Percentiles rank a stretch among this genome's conserved stretches.
Evolutionary conservation across 2,797 vertebrate genomes (phyloP).

Genomic region (Takifugu ocellatus): DNA sequence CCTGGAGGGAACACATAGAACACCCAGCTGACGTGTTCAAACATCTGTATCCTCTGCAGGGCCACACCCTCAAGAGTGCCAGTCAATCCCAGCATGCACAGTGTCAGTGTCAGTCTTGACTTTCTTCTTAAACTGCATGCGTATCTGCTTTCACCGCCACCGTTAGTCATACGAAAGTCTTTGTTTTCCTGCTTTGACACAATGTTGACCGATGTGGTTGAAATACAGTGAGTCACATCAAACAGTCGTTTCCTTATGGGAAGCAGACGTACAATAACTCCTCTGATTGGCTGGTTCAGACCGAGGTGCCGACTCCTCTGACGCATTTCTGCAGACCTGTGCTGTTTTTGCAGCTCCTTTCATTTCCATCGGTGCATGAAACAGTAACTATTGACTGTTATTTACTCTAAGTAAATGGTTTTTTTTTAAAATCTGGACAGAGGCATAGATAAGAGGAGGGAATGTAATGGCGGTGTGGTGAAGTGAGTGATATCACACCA

Average conservation of each 20-base stretch:
- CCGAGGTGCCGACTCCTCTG: conserved; percentile 52
- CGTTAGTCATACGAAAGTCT: conserved; percentile 55
- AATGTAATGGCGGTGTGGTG: no score
- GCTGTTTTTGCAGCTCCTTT: no score
- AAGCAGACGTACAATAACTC: conserved; percentile 56
- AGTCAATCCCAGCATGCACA: conserved; percentile 24
- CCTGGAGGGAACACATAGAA: no score
- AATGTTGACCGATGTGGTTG: conserved; percentile 62
- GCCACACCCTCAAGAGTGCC: conserved; percentile 27
- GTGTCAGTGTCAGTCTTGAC: conserved; percentile 29
- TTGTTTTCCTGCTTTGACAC: conserved; percentile 51
- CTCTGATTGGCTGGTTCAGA: conserved; percentile 57
- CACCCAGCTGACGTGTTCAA: neutral
- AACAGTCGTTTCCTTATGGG: conserved; percentile 68
- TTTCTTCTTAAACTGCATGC: conserved; percentile 49
- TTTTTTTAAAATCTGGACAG: conserved; percentile 1
- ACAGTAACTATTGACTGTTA: no score
- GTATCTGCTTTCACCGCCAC: conserved; percentile 36
- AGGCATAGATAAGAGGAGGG: conserved; percentile 15
- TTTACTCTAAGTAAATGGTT: no score
- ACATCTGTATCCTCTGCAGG: conserved; percentile 12
- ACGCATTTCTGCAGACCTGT: conserved; percentile 31
- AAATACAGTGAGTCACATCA: conserved; percentile 61
- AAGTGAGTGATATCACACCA: conserved; percentile 12
- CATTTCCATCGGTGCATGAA: no score